Base-by-base conservation (phyloP, 2,888 invertebrate genomes). In the Gibbula magus region DNA sequence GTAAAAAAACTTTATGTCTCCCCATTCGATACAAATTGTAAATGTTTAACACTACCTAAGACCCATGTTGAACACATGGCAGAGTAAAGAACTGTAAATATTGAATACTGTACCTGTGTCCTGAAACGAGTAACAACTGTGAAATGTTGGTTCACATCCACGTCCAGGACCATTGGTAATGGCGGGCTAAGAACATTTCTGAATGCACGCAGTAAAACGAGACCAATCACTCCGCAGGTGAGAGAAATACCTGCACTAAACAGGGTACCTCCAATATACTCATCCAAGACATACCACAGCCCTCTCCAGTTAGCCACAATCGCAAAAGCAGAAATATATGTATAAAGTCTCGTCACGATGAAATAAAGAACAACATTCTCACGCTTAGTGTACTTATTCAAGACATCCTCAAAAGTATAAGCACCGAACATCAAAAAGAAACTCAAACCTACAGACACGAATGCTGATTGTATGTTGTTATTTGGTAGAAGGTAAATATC, bases 221-320 rank as follows among this genome's bases (percentile, higher is more conserved):
- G 29, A 18, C 16, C 7, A 32, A 25, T 16, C 32, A 10, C 18
- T 2, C 29, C 54, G 8, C 29, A 5, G 20, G 25, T 2, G 13
- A 29, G 8, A 18, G 53, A 53, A 13, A 75, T 29, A 8, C 32
- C 53, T 13, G 32, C 75, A 7, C 29, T 16, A 0, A 75, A n/a
- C 16, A 22, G 32, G 53, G 22, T 52, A 18, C 29, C 53, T 22
- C 53, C 32, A 4, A 13, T 54, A n/a, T 75, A 53, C 22, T 25
- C 29, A 20, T 75, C 54, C 32, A 75, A 29, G 16, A 75, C 52
- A 22, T 18, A 18, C 75, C 75, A 75, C 32, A 75, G 16, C 29
- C 75, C 75, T 29, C 75, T 51, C 75, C 75, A 75, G n/a, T 75
- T 51, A 54, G 22, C 25, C 20, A 75, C 32, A 3, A 22, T 20